phyloP scores from a whole-genome alignment of 2,888 invertebrate species.

The Polylopha cassiicola region DNA sequence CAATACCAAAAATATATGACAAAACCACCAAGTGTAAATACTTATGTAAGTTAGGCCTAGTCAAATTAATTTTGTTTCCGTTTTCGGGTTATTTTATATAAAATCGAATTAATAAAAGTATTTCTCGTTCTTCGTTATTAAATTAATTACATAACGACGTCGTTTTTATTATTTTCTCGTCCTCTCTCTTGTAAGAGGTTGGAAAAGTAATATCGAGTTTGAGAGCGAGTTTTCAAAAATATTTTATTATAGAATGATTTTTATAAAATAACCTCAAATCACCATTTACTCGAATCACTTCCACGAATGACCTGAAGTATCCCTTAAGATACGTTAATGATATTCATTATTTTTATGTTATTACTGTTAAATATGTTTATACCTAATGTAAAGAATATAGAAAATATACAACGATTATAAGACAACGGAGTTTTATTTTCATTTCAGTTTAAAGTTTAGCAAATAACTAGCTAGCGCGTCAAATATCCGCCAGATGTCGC shows the following conservation, averaged over 20 bases:
- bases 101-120: too few species aligned
- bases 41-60: conserved; percentile 40
- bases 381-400: conserved; percentile 32
- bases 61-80: too few species aligned
- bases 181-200: too few species aligned
- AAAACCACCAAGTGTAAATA: conserved; percentile 64
- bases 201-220: too few species aligned
- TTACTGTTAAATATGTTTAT: conserved; percentile 26
- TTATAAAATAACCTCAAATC: conserved; percentile 12
- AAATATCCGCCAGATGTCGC: too few species aligned
- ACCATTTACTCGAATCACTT: conserved; percentile 10
- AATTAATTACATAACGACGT: too few species aligned
- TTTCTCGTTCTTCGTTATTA: too few species aligned
- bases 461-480: too few species aligned
- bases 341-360: conserved; percentile 21
- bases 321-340: conserved; percentile 18
- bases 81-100: too few species aligned
- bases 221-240: neutral
- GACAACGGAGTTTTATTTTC: neutral
- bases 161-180: too few species aligned
- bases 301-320: conserved; percentile 19
- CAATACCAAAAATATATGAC: conserved; percentile 65
- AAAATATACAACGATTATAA: conserved; percentile 50
- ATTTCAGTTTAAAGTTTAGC: too few species aligned
- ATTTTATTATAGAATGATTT: neutral